Base-by-base conservation (phyloP, 2,797 vertebrate species). In the Antennarius maculatus region DNA sequence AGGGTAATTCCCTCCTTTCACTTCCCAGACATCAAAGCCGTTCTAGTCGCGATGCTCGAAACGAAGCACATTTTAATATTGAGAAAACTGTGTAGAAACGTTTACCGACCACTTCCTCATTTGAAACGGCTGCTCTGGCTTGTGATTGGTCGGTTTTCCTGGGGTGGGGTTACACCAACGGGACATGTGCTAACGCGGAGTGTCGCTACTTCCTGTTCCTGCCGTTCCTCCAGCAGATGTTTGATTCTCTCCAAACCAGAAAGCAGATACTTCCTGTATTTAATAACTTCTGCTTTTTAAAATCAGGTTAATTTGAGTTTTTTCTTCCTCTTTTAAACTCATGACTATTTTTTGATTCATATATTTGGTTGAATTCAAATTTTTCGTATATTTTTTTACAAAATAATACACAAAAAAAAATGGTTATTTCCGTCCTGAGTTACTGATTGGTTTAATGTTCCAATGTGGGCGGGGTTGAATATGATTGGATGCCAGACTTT, bases 91-190 rank as follows among this genome's bases (percentile, higher is more conserved):
- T 4, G 7, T 5, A 5, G n/a, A 49, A 39, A 28, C 50, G 54
- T 53, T 56, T 15, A 51, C 0, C 2, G 2, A 53, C n/a, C 17
- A 66, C 74, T 88, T 89, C 87, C 80, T 79, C 59, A 18, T 83
- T 74, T 17, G 2, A 27, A 65, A 76, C 54, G 15, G 58, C 37
- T 31, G 0, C 15, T 57, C 28, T 5, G 48, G 23, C 23, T 3
- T 60, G 54, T 72, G 69, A 80, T 89, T 86, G 67, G 69, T 59
- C 8, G 60, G 29, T 58, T 27, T n/a, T 31, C 16, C 23, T 17
- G 31, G 46, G 43, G 64, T 70, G 7, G 16, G 14, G 34, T 84
- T 74, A 53, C 65, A 64, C 18, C 28, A 64, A 61, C 15, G 48
- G 55, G 27, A 53, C 8, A 71, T 86, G 74, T 77, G 79, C 78